Conservation (phyloP, 1,140 invertebrate species). For the Lanistes nyassanus region DNA sequence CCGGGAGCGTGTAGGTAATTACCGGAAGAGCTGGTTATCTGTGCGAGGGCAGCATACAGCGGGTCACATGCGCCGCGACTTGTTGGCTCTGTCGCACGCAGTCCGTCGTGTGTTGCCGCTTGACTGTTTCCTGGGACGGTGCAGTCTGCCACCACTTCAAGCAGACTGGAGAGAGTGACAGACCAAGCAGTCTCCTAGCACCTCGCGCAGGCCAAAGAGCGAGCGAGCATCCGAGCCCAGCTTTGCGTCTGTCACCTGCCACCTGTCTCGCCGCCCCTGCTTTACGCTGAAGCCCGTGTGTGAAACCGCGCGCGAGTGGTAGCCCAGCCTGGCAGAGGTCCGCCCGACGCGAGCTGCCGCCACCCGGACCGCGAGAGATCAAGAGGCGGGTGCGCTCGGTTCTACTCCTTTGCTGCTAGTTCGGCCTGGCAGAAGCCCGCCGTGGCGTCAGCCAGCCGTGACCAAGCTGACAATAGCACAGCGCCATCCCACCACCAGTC, state of each 20-base stretch:
- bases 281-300: too few relatives aligned
- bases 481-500: background rate
- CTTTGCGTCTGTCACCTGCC: too few relatives aligned
- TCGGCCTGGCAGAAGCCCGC: background rate
- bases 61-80: background rate
- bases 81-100: background rate
- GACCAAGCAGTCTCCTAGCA: background rate
- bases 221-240: too few relatives aligned
- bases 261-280: too few relatives aligned
- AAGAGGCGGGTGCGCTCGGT: too few relatives aligned
- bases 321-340: too few relatives aligned
- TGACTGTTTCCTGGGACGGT: background rate
- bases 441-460: background rate
- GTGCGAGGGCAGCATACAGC: background rate
- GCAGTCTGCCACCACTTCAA: background rate
- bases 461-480: background rate
- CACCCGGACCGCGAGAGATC: too few relatives aligned
- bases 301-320: too few relatives aligned
- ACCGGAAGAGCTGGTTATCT: conserved; percentile 8
- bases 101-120: background rate
- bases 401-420: too few relatives aligned
- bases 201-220: background rate
- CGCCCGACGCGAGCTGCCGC: too few relatives aligned
- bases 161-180: background rate
- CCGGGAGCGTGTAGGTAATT: background rate